Conservation (phyloP, 2,888 invertebrate genomes). For the Polyommatus icarus region DNA sequence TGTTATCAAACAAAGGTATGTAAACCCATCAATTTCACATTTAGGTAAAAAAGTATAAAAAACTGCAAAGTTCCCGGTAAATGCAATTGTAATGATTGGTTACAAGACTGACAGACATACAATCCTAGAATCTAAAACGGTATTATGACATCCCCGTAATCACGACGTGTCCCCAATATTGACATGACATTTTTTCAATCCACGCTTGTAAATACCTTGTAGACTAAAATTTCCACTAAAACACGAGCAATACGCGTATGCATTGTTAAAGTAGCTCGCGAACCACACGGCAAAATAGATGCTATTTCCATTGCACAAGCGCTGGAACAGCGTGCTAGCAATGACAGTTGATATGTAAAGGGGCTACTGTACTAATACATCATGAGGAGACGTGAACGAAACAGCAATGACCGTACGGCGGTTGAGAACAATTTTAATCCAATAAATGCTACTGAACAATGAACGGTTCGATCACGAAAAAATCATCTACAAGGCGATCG, state of each 20-base stretch:
- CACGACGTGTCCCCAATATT: neutral
- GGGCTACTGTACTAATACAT: constrained; percentile 44
- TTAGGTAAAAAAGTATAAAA: neutral
- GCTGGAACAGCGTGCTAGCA: constrained; percentile 31
- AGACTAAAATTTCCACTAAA: constrained; percentile 42
- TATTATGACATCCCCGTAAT: neutral
- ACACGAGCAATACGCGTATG: constrained; percentile 44
- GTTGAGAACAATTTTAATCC: constrained; percentile 72
- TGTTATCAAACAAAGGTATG: too few species aligned
- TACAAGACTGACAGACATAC: neutral
- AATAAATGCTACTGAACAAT: constrained; percentile 78
- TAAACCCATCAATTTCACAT: too few species aligned
- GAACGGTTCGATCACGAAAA: constrained; percentile 77
- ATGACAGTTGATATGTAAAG: constrained; percentile 38
- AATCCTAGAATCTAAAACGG: neutral
- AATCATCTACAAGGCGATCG: constrained; percentile 77
- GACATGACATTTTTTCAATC: constrained; percentile 15
- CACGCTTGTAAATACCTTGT: constrained; percentile 17
- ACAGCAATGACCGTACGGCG: constrained; percentile 52
- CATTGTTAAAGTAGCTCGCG: constrained; percentile 40
- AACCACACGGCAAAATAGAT: constrained; percentile 26
- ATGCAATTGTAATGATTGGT: neutral
- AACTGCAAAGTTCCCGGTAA: neutral
- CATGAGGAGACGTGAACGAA: constrained; percentile 55
- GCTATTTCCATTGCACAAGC: constrained; percentile 30